Conservation (phyloP, 2,797 vertebrate species). For the Cirrhinus molitorella region DNA sequence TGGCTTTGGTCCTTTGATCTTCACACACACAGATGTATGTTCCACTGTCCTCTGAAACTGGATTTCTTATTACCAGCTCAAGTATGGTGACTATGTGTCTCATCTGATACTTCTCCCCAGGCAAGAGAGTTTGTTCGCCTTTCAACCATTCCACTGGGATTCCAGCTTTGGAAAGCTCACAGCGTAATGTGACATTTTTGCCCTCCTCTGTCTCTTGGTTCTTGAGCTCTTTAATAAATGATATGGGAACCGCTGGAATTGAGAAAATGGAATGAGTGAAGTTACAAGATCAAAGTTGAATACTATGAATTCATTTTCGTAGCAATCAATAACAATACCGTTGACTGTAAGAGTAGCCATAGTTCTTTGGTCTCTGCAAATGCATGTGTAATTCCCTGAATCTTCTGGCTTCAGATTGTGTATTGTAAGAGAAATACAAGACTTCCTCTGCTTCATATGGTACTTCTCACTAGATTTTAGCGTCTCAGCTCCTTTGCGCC, state of each 20-base stretch:
- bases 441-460: slow-evolving; percentile 81
- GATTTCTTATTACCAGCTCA: slow-evolving; percentile 85
- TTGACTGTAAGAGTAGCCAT: slow-evolving; percentile 75
- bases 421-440: slow-evolving; percentile 79
- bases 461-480: slow-evolving; percentile 80
- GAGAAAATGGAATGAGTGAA: slow-evolving; percentile 2
- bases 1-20: slow-evolving; percentile 85
- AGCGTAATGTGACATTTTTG: slow-evolving; percentile 74
- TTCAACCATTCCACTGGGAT: slow-evolving; percentile 77
- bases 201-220: slow-evolving; percentile 78
- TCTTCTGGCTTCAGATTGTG: slow-evolving; percentile 77
- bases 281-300: not conserved
- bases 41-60: slow-evolving; percentile 84
- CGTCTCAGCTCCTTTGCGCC: slow-evolving; percentile 79
- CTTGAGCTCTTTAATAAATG: slow-evolving; percentile 75
- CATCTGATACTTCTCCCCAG: slow-evolving; percentile 81
- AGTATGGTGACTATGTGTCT: slow-evolving; percentile 78
- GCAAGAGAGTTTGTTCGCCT: slow-evolving; percentile 76
- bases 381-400: slow-evolving; percentile 71
- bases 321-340: slow-evolving; percentile 62
- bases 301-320: not conserved
- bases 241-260: slow-evolving; percentile 75
- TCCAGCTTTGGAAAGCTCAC: slow-evolving; percentile 83
- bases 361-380: slow-evolving; percentile 77
- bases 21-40: slow-evolving; percentile 88